A percentile compares a stretch with the other conserved stretches of the same genome.
phyloP scores from a whole-genome alignment of 1,140 invertebrate species.

The Zaprionus gabonicus region DNA sequence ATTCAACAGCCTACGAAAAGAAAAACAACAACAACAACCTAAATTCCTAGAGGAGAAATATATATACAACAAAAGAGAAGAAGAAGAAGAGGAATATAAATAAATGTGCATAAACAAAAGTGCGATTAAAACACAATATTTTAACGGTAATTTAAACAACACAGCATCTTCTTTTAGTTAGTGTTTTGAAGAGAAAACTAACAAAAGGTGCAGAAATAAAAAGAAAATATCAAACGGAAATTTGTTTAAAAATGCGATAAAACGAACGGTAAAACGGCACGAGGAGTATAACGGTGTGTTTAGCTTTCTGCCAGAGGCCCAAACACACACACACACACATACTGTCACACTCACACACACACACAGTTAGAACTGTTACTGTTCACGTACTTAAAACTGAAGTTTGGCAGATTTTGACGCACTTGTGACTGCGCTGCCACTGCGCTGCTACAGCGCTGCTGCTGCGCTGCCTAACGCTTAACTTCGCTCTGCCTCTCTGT shows the following conservation, averaged over 20 bases:
- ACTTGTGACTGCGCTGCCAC: constrained; percentile 2
- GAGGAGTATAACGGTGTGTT: constrained; percentile 14
- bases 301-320: constrained; percentile 18
- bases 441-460: neutral
- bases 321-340: constrained; percentile 6
- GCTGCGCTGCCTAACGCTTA: constrained; percentile 35
- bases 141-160: constrained; percentile 38
- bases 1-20: constrained; percentile 71
- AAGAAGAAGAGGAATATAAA: constrained; percentile 4
- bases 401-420: constrained; percentile 27
- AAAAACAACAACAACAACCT: constrained; percentile 44
- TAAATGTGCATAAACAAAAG: constrained; percentile 51
- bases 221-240: constrained; percentile 1
- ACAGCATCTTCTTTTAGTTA: constrained; percentile 3
- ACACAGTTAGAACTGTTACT: neutral
- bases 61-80: constrained; percentile 24
- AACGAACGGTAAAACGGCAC: constrained; percentile 12
- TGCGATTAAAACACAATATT: constrained; percentile 39
- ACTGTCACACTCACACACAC: constrained; percentile 11
- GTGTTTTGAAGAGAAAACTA: constrained; percentile 5
- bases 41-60: constrained; percentile 35
- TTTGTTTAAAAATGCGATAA: constrained; percentile 28
- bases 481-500: constrained; percentile 16
- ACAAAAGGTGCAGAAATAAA: constrained; percentile 1
- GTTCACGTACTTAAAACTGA: constrained; percentile 5